Base-by-base conservation (phyloP, 2,797 vertebrate species). In the Tiaroga cobitis region DNA sequence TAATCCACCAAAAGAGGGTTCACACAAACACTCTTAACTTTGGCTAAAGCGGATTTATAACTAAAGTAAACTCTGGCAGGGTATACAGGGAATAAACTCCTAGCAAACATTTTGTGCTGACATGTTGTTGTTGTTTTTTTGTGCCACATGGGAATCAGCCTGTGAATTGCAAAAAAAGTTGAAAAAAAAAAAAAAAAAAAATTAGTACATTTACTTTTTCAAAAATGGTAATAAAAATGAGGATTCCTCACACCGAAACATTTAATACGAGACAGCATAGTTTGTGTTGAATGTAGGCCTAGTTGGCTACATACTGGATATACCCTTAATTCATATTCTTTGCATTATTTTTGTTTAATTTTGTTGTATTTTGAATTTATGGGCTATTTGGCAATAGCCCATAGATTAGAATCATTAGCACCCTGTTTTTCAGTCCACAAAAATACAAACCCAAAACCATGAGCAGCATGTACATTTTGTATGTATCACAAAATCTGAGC, bases 1-100 rank as follows among this genome's bases (percentile, higher is more conserved):
- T 83, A 76, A 83, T 83, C 81, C 43, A 39, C 29, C 24, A n/a
- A 51, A 82, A 83, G 15, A 2, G 69, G 29, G 34, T n/a, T 10
- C 41, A 72, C 19, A 73, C 11, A 59, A 56, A 29, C 69, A 82
- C n/a, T 32, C 41, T 75, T 9, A 75, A 75, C 24, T 74, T 63
- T 74, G 29, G 39, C 81, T 65, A 75, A 49, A 63, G 43, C 29
- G 1, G 43, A 65, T 83, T 18, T 43, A 29, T 73, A 75, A 51
- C 4, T 19, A 41, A 46, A 51, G 16, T 56, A n/a, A n/a, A 75
- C 2, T 1, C 26, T 63, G 54, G 19, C 7, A 82, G 26, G 56
- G 29, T 3, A 37, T 37, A 82, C 8, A 46, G 41, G 16, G 26
- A 74, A 49, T 61, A 82, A 63, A 73, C 68, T 10, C 24, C n/a